Conservation (phyloP, 37 sponge, comb jelly and placozoan genomes). For the Mnemiopsis leidyi region DNA sequence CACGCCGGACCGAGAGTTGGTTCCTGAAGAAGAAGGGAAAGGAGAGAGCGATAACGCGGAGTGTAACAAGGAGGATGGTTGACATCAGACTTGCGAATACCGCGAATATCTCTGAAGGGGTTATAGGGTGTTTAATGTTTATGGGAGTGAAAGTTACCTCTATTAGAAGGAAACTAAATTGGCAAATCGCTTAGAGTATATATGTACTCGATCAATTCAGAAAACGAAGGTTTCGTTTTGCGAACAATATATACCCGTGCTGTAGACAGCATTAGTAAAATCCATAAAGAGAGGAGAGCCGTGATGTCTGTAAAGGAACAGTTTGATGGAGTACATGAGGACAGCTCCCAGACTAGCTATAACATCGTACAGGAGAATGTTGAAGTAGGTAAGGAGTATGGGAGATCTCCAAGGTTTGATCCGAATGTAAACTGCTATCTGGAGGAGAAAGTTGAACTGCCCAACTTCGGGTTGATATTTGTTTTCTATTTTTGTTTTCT, state of each 20-base stretch:
- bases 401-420: not conserved
- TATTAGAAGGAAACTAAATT: too few relatives aligned
- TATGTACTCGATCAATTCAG: too few relatives aligned
- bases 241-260: not conserved
- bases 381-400: not conserved
- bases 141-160: too few relatives aligned
- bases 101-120: not conserved
- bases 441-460: too few relatives aligned
- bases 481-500: too few relatives aligned
- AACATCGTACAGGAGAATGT: not conserved
- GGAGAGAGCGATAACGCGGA: not conserved
- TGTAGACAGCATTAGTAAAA: not conserved
- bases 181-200: too few relatives aligned
- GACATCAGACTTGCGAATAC: not conserved
- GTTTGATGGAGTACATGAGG: not conserved
- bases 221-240: too few relatives aligned
- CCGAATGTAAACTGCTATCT: not conserved
- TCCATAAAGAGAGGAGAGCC: not conserved
- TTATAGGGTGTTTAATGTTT: too few relatives aligned
- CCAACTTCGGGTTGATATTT: too few relatives aligned
- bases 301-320: not conserved
- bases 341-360: not conserved
- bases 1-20: not conserved
- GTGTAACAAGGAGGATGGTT: constrained; percentile 8
- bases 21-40: constrained; percentile 12